Evolutionary conservation across 2,113 vertebrate genomes (phyloP).

Genomic region (Felis catus): DNA sequence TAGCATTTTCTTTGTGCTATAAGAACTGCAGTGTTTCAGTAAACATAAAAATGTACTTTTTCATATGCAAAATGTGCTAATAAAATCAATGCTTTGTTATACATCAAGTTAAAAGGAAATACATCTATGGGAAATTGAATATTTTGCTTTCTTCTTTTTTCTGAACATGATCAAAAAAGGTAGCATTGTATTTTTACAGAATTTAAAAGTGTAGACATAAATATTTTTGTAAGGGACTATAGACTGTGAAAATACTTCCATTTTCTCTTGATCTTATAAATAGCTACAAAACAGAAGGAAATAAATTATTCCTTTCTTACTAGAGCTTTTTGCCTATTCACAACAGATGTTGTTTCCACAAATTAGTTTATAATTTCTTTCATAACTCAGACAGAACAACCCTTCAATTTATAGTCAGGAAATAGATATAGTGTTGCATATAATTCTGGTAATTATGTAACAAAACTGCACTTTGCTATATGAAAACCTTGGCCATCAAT

Average conservation of each 20-base stretch:
- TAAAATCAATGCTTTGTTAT: neutral
- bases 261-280: constrained; percentile 78
- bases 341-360: constrained; percentile 85
- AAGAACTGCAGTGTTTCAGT: neutral
- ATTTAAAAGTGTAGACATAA: constrained; percentile 33
- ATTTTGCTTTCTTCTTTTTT: neutral
- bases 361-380: constrained; percentile 88
- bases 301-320: constrained; percentile 77
- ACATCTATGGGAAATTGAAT: neutral
- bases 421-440: constrained; percentile 81
- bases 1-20: neutral
- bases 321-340: constrained; percentile 63
- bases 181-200: constrained; percentile 31
- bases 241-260: constrained; percentile 34
- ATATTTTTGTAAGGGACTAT: constrained; percentile 65
- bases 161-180: neutral
- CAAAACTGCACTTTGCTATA: constrained; percentile 81
- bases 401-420: constrained; percentile 83
- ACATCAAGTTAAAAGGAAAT: neutral
- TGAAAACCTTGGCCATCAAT: constrained; percentile 81
- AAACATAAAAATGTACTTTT: neutral
- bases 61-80: neutral
- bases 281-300: constrained; percentile 73
- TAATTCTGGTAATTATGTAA: constrained; percentile 85
- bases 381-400: constrained; percentile 86